Percentiles rank a stretch among this genome's conserved stretches.
Conservation (phyloP, 2,888 invertebrate genomes). For the Volucella inflata region DNA sequence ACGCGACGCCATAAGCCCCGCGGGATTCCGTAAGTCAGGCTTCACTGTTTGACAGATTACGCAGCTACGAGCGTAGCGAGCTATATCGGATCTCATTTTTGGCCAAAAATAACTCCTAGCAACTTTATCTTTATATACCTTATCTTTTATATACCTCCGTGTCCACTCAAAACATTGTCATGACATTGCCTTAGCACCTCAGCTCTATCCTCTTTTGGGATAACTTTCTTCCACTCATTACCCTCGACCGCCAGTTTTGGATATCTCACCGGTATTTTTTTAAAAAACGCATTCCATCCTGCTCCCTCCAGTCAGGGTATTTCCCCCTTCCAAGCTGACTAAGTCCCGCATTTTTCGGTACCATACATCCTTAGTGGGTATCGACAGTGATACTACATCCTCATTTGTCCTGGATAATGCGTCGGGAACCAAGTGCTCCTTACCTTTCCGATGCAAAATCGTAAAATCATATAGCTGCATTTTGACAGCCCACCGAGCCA, state of each 20-base stretch:
- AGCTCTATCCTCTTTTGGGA: not conserved
- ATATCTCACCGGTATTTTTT: not conserved
- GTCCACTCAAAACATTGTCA: slow-evolving; percentile 5
- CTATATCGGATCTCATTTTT: too few species aligned
- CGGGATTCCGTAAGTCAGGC: slow-evolving; percentile 8
- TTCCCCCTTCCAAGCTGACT: too few species aligned
- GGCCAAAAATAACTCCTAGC: too few species aligned
- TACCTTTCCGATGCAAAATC: slow-evolving; percentile 46
- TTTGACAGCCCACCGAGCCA: slow-evolving; percentile 54
- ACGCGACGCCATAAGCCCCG: slow-evolving; percentile 6
- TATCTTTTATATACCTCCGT: slow-evolving; percentile 9
- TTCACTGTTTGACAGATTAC: slow-evolving; percentile 1
- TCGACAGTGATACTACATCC: too few species aligned
- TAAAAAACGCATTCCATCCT: not conserved
- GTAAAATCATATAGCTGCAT: slow-evolving; percentile 42
- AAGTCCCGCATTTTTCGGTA: too few species aligned
- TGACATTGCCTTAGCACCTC: slow-evolving; percentile 1
- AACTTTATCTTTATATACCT: not conserved
- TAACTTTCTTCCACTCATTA: too few species aligned
- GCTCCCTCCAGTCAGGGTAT: not conserved
- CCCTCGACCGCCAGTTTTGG: not conserved
- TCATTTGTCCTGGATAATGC: slow-evolving; percentile 1
- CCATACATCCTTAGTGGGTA: too few species aligned
- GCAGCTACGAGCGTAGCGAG: not conserved
- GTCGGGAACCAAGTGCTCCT: slow-evolving; percentile 41